Conservation (phyloP, 2,888 invertebrate species). For the Cataglyphis livida region DNA sequence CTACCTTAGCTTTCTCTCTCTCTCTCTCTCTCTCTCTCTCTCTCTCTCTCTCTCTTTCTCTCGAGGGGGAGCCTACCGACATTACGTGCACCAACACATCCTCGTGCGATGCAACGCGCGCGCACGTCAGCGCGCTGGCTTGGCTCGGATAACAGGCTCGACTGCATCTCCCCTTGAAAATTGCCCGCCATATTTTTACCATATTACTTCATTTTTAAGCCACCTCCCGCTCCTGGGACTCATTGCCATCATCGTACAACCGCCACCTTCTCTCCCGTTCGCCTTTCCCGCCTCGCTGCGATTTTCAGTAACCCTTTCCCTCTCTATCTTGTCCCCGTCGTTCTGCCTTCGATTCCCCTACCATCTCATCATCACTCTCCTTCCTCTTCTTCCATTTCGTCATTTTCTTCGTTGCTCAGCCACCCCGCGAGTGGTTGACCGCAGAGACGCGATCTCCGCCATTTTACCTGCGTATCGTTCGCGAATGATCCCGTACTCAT, state of each 20-base stretch:
- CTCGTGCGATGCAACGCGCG: conserved; percentile 22
- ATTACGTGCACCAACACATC: conserved; percentile 57
- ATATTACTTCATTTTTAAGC: conserved; percentile 80
- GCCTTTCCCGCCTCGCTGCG: conserved; percentile 47
- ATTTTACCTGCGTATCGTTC: conserved; percentile 70
- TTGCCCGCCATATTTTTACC: conserved; percentile 78
- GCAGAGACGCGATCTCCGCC: conserved; percentile 65
- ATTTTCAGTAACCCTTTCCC: conserved; percentile 38
- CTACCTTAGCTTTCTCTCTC: conserved; percentile 62
- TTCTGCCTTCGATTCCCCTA: conserved; percentile 21
- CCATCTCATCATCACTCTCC: conserved; percentile 11
- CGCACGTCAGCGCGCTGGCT: conserved; percentile 56
- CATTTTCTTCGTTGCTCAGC: conserved; percentile 17
- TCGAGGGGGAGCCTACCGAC: conserved; percentile 61
- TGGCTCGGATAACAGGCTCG: conserved; percentile 64
- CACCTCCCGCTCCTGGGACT: conserved; percentile 66
- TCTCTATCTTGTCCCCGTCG: background rate
- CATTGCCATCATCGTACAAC: conserved; percentile 55
- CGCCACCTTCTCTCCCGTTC: conserved; percentile 45
- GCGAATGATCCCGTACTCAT: conserved; percentile 31
- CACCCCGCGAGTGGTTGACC: conserved; percentile 34
- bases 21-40: background rate
- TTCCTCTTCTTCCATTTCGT: conserved; percentile 13
- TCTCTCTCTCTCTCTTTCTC: background rate
- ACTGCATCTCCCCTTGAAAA: conserved; percentile 75